Percentiles rank a stretch among this genome's conserved stretches.
Evolutionary conservation across 2,888 invertebrate genomes (phyloP).

Genomic region (Scaptomyza polygonia): DNA sequence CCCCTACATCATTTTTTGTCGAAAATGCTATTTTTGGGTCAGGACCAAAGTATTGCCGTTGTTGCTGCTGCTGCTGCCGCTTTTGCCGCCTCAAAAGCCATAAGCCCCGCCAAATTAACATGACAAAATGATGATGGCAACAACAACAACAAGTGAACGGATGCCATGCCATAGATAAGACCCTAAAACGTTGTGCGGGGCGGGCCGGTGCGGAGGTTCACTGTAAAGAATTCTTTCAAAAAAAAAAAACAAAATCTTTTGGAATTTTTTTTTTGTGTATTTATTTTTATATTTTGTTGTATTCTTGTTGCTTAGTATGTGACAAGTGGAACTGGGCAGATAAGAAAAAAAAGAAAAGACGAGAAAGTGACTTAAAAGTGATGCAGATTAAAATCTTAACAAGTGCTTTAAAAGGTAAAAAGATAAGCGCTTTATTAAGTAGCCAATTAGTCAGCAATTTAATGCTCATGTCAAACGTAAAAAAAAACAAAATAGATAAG

Average conservation of each 20-base stretch:
- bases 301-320: conserved; percentile 25
- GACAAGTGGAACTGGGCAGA: conserved; percentile 30
- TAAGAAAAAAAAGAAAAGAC: conserved; percentile 11
- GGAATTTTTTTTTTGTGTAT: neutral
- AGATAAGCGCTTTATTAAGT: neutral
- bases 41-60: conserved; percentile 35
- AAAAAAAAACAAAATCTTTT: neutral
- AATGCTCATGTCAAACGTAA: neutral
- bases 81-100: conserved; percentile 69
- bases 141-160: conserved; percentile 28
- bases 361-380: conserved; percentile 7
- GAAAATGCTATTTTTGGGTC: conserved; percentile 39
- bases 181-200: neutral
- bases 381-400: neutral
- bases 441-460: neutral
- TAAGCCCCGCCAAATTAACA: conserved; percentile 76
- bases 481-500: no score
- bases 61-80: conserved; percentile 22
- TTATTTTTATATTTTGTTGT: neutral
- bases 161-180: conserved; percentile 27
- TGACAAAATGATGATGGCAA: conserved; percentile 72
- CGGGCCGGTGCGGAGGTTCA: no score
- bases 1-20: conserved; percentile 2
- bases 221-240: conserved; percentile 6
- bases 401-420: neutral